A percentile compares a stretch with the other conserved stretches of the same genome.
Evolutionary conservation across 2,113 vertebrate species (phyloP).

Genomic region (Chaetura pelagica): DNA sequence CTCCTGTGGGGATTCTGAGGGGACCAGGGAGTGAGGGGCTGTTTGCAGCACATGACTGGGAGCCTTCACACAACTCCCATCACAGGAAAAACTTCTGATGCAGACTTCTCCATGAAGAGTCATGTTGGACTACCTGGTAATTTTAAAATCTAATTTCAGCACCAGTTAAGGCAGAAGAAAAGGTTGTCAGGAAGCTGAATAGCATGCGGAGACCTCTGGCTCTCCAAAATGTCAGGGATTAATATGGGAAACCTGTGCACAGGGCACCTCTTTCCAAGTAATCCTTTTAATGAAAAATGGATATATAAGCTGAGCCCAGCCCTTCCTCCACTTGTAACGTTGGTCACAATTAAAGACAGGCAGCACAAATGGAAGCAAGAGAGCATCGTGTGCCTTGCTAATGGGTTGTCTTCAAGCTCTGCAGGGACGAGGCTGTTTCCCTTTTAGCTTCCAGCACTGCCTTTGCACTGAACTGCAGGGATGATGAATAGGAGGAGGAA

Average conservation of each 20-base stretch:
- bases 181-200: neutral
- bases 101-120: neutral
- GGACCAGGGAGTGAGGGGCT: neutral
- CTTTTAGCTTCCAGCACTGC: neutral
- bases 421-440: neutral
- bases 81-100: neutral
- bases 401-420: neutral
- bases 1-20: neutral
- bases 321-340: neutral
- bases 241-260: neutral
- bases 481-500: conserved; percentile 63
- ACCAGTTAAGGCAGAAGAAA: neutral
- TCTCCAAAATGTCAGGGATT: conserved; percentile 27
- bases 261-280: neutral
- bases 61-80: neutral
- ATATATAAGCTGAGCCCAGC: neutral
- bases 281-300: neutral
- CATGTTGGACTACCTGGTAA: neutral
- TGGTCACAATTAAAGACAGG: neutral
- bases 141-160: conserved; percentile 14
- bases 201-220: neutral
- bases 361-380: neutral
- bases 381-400: accelerated
- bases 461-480: neutral
- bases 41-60: accelerated